Conservation (phyloP, 2,888 invertebrate genomes). For the Stratiomys singularior region DNA sequence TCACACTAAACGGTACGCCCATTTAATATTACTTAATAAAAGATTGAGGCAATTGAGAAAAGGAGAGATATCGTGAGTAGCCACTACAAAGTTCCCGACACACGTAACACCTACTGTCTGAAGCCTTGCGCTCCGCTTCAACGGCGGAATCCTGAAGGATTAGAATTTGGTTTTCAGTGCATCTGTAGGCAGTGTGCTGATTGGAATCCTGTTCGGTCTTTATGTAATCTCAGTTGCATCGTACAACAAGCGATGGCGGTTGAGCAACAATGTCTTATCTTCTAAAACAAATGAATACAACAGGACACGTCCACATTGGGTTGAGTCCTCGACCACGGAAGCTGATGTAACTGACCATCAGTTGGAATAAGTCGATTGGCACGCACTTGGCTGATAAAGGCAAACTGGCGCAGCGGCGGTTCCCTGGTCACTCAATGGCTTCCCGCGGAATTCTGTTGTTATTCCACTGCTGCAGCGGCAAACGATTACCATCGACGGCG, state of each 20-base stretch:
- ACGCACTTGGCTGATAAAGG: not conserved
- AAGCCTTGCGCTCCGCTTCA: not conserved
- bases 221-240: too few species aligned
- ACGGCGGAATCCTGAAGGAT: too few species aligned
- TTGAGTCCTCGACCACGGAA: too few species aligned
- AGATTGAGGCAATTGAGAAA: not conserved
- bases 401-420: too few species aligned
- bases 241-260: too few species aligned
- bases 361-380: not conserved
- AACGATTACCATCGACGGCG: not conserved
- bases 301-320: too few species aligned
- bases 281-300: too few species aligned
- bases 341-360: not conserved
- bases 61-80: not conserved
- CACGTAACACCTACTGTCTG: not conserved
- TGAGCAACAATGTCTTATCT: too few species aligned
- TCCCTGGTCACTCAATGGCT: not conserved
- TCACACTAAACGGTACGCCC: conserved; percentile 19
- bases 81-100: not conserved
- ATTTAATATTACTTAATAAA: conserved; percentile 7
- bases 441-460: not conserved
- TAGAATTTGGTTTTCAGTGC: too few species aligned
- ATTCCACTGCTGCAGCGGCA: not conserved
- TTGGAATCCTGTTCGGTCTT: too few species aligned
- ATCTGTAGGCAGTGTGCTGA: too few species aligned